Conservation (phyloP, 1,140 invertebrate genomes). For the Bombus superbus region DNA sequence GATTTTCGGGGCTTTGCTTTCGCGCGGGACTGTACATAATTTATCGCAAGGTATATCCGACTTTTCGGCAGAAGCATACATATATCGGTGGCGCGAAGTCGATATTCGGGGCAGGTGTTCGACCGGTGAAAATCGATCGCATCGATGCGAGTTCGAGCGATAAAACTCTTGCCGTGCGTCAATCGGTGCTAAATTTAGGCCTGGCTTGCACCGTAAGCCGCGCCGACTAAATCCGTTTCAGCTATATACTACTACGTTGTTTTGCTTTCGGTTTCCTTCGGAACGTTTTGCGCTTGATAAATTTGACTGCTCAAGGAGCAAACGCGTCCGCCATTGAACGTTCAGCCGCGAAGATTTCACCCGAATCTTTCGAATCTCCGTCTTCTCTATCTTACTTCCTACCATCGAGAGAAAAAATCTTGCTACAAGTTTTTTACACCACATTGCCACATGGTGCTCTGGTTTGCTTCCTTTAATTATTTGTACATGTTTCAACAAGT, state of each 20-base stretch:
- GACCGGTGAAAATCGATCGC: conserved; percentile 60
- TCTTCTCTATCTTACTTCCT: neutral
- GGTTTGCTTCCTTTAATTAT: neutral
- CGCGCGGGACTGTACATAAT: neutral
- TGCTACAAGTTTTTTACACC: neutral
- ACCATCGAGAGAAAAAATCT: neutral
- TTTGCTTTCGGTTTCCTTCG: conserved; percentile 51
- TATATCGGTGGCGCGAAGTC: neutral
- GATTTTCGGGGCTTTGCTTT: neutral
- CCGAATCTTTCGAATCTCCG: neutral
- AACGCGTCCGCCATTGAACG: neutral
- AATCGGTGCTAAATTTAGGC: conserved; percentile 65
- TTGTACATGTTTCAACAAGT: neutral
- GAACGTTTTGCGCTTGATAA: conserved; percentile 52
- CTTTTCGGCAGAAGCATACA: neutral
- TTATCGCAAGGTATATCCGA: neutral
- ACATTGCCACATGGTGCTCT: neutral
- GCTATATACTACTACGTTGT: conserved; percentile 30
- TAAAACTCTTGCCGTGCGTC: conserved; percentile 59
- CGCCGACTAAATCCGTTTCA: conserved; percentile 55
- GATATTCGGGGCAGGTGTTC: conserved; percentile 59
- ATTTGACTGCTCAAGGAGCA: conserved; percentile 20
- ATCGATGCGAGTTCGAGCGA: conserved; percentile 29
- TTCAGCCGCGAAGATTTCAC: neutral
- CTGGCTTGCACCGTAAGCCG: conserved; percentile 44